Conservation (phyloP, 2,888 invertebrate genomes). For the Limenitis camilla region DNA sequence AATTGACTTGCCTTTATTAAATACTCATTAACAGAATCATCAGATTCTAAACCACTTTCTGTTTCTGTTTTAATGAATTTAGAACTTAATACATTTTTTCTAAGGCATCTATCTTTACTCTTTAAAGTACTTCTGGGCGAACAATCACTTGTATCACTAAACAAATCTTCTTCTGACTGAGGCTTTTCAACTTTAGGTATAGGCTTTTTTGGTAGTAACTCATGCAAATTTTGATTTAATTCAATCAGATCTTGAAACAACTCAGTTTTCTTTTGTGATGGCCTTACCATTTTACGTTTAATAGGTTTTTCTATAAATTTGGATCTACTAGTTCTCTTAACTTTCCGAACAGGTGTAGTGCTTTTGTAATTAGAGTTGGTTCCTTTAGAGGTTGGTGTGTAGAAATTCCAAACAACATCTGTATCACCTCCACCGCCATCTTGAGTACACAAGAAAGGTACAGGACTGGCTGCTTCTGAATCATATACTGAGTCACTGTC, state of each 20-base stretch:
- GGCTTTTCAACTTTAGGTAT: conserved; percentile 32
- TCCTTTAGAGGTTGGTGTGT: conserved; percentile 62
- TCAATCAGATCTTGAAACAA: conserved; percentile 60
- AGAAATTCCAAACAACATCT: conserved; percentile 69
- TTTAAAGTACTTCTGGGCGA: conserved; percentile 53
- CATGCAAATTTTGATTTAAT: conserved; percentile 60
- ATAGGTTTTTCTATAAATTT: conserved; percentile 48
- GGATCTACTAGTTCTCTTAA: conserved; percentile 42
- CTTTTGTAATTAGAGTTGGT: conserved; percentile 43
- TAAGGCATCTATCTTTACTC: conserved; percentile 46
- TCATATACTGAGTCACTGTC: conserved; percentile 62
- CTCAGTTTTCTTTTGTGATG: conserved; percentile 52
- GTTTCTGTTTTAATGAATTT: conserved; percentile 55
- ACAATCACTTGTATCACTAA: conserved; percentile 48
- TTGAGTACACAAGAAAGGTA: conserved; percentile 67
- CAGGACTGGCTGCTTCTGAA: conserved; percentile 63
- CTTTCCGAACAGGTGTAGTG: conserved; percentile 55
- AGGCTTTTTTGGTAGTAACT: conserved; percentile 47
- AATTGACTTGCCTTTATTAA: conserved; percentile 65
- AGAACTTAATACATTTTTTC: conserved; percentile 62
- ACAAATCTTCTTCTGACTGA: conserved; percentile 59
- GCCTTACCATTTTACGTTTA: conserved; percentile 44
- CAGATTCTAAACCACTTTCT: conserved; percentile 61
- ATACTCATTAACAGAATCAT: conserved; percentile 70
- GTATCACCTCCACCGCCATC: conserved; percentile 67